Evolutionary conservation across 2,797 vertebrate species (phyloP), one percentile per base, ranked within the genome.

Genomic region (Sebastiscus albofasciatus): DNA sequence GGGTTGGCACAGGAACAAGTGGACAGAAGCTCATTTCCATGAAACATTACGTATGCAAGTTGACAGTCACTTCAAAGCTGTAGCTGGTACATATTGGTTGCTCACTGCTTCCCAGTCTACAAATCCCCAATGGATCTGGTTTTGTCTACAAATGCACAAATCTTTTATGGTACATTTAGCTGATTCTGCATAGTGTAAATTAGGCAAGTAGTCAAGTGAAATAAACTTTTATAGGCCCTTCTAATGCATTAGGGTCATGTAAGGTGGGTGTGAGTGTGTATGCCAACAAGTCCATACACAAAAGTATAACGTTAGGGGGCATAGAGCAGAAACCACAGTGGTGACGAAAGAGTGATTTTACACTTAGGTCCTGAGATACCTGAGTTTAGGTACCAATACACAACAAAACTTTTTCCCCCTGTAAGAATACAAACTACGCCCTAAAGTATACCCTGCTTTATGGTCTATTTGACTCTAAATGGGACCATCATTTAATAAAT

Each of bases 11-110:
- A 8, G 12, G 76, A 90, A 87, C 84, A 90, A 86, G 88, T 89
- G 77, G 82, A 81, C 84, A 75, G 84, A 79, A 84, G 84, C 86
- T 86, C 26, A 89, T 93, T 92, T 90, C 69, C 88, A 91, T 90
- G 79, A 91, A 90, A 81, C 75, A 89, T 81, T 82, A 79, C 20
- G 20, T 66, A 88, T 90, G 81, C 77, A 86, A 73, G 85, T 79
- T 87, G 86, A 92, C 81, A 67, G 79, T 64, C 80, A 87, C 86
- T 92, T 90, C 85, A 91, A 88, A 89, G 91, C 69, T 61, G 64
- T 29, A 55, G 79, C 81, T 68, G 74, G 29, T 80, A 73, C 71
- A 83, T 70, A 76, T 72, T 56, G 62, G 61, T 81, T 75, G n/a
- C 74, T 73, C 68, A 16, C 54, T 67, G 68, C 75, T 80, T 73